Base-by-base conservation (phyloP, 2,113 vertebrate species). In the Stegostoma tigrinum region DNA sequence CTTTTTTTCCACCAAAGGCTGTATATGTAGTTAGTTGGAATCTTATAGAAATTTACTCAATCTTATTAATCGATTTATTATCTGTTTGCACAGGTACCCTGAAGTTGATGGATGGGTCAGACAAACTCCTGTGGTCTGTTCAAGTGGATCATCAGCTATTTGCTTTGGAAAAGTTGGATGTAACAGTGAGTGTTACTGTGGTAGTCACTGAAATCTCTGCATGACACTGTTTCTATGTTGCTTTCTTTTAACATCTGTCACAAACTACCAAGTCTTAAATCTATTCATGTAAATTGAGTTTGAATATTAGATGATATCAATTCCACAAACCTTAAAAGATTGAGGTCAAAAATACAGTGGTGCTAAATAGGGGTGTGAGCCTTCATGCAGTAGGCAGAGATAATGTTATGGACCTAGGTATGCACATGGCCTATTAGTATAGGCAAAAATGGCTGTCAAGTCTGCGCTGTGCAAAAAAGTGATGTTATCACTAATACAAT, bases 101-200 rank as follows among this genome's bases (percentile, higher is more conserved):
- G 96, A 99, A 99, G 96, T 96, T 99, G 89, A 99, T 99, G 99
- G 98, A 99, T 96, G 98, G 98, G 96, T 98, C 98, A 0, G 99
- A 99, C 96, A 98, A 98, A 96, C 97, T 99, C 96, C 96, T 99
- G 42, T 99, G 99, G 99, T 99, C 99, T 0, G 98, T 99, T 91
- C 99, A 99, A 97, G 99, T 99, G 95, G 99, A 99, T 96, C 99
- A 99, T 96, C 99, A 99, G 97, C 98, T 99, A 12, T 99, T 99
- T 75, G 99, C 99, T 21, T 96, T 99, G 80, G 98, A 99, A 97
- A 99, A 99, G 96, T 96, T 99, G 95, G 99, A 99, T 95, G 98
- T 99, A 94, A 99, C 99, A 0, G 99, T 99, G 96, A 98, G 98
- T 97, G 14, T 68, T 95, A 55, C 45, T 68, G 64, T 94, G n/a